These are phyloP conservation scores for Arenaria interpres DNA, from an alignment of 2,113 vertebrate genomes.

Conservation along the genomic window DNA sequence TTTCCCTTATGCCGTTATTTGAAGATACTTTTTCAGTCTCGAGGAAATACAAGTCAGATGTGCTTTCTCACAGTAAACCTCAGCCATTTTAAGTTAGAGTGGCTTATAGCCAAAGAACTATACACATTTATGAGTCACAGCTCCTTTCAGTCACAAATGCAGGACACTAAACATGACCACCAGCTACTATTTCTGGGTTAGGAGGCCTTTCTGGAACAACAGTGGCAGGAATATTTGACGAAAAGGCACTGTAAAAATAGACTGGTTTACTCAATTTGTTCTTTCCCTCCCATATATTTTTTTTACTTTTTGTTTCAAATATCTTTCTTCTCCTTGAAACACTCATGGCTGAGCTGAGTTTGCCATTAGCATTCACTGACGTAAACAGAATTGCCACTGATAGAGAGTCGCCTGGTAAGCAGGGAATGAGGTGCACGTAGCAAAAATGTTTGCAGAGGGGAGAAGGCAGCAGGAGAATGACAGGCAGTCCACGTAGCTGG, in stretches of 20 bases:
- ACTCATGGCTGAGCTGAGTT: background rate
- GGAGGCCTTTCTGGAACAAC: background rate
- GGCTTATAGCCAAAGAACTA: background rate
- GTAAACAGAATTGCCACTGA: background rate
- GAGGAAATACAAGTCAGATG: constrained; percentile 59
- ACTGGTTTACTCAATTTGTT: background rate
- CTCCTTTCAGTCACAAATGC: background rate
- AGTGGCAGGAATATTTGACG: background rate
- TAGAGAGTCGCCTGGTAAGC: background rate
- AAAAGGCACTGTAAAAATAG: background rate
- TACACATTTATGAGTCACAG: constrained; percentile 1
- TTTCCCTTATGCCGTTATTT: background rate
- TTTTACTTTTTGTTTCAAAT: background rate
- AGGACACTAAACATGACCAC: constrained; percentile 11
- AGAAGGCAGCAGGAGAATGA: background rate
- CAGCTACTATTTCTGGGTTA: constrained; percentile 22
- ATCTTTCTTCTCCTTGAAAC: background rate
- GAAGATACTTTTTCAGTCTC: constrained; percentile 1
- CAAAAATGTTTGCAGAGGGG: background rate
- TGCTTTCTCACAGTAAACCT: constrained; percentile 36
- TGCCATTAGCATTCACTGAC: background rate
- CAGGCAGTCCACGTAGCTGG: background rate
- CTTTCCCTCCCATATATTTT: background rate
- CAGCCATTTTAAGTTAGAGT: background rate
- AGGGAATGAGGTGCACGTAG: background rate